Evolutionary conservation across 2,888 invertebrate species (phyloP).

Genomic region (Coelinius sp.): DNA sequence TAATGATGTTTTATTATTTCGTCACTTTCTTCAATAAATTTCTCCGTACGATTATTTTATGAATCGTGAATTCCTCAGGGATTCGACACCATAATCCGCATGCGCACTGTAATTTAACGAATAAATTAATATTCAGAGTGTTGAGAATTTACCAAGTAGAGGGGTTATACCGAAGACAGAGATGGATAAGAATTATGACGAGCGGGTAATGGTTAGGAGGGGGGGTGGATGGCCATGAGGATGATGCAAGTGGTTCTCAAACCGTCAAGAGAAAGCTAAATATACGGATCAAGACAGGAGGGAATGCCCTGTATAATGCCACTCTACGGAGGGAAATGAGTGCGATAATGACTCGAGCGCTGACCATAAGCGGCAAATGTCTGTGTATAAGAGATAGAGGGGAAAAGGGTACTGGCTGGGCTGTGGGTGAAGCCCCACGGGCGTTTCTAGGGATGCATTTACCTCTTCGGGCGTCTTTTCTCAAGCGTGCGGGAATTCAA

Average conservation of each 20-base stretch:
- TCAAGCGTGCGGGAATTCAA: constrained; percentile 38
- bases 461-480: constrained; percentile 12
- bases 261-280: constrained; percentile 32
- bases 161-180: constrained; percentile 19
- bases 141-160: constrained; percentile 4
- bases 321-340: constrained; percentile 37
- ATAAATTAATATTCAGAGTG: constrained; percentile 54
- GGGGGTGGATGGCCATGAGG: constrained; percentile 33
- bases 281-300: constrained; percentile 37
- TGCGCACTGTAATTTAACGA: constrained; percentile 55
- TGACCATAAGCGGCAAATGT: constrained; percentile 1
- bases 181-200: constrained; percentile 26
- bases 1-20: too few relatives aligned
- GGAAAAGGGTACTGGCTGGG: constrained; percentile 32
- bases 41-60: not conserved
- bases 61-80: not conserved
- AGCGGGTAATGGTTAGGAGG: constrained; percentile 27
- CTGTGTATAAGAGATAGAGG: not conserved
- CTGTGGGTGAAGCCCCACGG: constrained; percentile 29
- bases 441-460: constrained; percentile 9
- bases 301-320: constrained; percentile 28
- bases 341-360: constrained; percentile 38
- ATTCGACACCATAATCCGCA: constrained; percentile 29
- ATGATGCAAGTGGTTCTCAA: constrained; percentile 41
- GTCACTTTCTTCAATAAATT: not conserved